Percentiles rank a stretch among this genome's conserved stretches.
phyloP scores from a whole-genome alignment of 2,113 vertebrate species.

The Alethe castanea region DNA sequence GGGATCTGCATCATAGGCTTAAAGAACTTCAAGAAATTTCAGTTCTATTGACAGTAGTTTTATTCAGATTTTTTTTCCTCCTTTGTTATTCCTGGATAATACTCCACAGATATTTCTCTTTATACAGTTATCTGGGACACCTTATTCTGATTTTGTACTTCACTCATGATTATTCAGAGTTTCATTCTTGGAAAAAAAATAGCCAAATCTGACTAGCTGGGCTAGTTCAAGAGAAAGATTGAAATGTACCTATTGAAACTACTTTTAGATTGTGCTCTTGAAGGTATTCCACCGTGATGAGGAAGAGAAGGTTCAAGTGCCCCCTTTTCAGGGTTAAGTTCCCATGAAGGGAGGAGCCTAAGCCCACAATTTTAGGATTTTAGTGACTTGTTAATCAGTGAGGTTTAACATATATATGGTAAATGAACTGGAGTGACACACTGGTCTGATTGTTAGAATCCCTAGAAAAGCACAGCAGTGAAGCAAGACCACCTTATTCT shows the following conservation, averaged over 20 bases:
- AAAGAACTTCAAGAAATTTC: background rate
- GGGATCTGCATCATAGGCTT: background rate
- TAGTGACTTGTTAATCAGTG: background rate
- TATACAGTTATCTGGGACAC: background rate
- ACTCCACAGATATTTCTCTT: background rate
- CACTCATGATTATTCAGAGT: background rate
- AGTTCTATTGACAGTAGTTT: background rate
- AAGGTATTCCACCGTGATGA: background rate
- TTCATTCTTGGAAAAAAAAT: background rate
- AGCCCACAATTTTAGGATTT: background rate
- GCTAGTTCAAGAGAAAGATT: background rate
- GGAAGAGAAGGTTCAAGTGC: background rate
- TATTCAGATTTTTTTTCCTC: background rate
- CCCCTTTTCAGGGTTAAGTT: background rate
- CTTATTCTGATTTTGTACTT: background rate
- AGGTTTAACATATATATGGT: background rate
- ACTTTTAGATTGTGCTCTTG: background rate
- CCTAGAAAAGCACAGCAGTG: background rate
- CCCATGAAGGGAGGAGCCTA: background rate
- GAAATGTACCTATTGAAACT: background rate
- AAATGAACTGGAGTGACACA: background rate
- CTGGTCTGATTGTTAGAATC: background rate
- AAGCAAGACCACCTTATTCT: background rate
- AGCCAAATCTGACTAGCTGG: background rate
- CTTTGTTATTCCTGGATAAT: background rate